Percentiles rank a stretch among this genome's conserved stretches.
Evolutionary conservation across 2,113 vertebrate genomes (phyloP).

Genomic region (Hymenochirus boettgeri): DNA sequence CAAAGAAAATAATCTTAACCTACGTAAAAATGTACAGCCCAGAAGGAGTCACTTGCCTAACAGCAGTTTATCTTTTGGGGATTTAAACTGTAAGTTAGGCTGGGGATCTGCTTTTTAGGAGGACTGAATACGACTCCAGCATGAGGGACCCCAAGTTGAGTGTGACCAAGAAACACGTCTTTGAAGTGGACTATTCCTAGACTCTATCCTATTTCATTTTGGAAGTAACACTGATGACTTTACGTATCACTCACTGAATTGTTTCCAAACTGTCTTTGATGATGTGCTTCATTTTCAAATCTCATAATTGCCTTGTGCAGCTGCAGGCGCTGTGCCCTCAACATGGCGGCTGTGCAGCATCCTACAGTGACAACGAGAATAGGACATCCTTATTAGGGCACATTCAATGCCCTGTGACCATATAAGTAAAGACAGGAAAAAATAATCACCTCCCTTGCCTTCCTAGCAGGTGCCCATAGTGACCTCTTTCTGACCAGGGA

Average conservation of each 20-base stretch:
- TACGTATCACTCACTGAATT: conserved; percentile 11
- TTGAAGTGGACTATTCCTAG: background rate
- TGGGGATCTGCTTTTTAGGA: no score
- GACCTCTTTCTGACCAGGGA: conserved; percentile 33
- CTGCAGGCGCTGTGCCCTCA: conserved; percentile 32
- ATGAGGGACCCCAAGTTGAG: no score
- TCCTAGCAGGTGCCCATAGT: conserved; percentile 36
- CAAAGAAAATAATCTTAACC: no score
- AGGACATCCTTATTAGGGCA: conserved; percentile 27
- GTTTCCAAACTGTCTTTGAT: conserved; percentile 23
- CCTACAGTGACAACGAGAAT: conserved; percentile 26
- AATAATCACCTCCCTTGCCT: conserved; percentile 34
- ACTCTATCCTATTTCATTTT: no score
- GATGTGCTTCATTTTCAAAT: conserved; percentile 15
- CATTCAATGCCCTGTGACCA: conserved; percentile 30
- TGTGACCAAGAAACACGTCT: no score
- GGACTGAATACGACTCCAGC: no score
- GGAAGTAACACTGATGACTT: background rate
- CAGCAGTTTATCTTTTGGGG: no score
- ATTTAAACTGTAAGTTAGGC: no score
- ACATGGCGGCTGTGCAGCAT: conserved; percentile 30
- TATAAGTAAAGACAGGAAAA: conserved; percentile 39
- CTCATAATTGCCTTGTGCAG: conserved; percentile 24
- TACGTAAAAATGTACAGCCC: no score
- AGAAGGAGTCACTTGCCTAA: no score